Evolutionary conservation across 2,113 vertebrate genomes (phyloP).

Genomic region (Bubo bubo): DNA sequence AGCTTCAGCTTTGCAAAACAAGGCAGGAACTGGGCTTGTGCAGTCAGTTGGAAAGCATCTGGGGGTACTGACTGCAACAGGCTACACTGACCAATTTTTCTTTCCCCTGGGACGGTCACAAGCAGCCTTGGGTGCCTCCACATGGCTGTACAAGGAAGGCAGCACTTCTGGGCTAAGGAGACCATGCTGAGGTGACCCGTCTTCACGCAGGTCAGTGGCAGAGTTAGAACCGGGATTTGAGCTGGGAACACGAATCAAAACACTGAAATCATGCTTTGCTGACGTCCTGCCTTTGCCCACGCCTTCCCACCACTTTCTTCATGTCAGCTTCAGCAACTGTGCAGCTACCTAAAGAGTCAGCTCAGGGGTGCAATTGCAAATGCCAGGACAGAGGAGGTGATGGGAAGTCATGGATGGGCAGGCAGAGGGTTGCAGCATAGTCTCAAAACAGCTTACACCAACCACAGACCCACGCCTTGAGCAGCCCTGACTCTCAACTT

Average conservation of each 20-base stretch:
- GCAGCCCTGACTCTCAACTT: not conserved
- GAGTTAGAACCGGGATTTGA: not conserved
- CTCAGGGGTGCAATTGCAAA: not conserved
- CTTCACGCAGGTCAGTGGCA: not conserved
- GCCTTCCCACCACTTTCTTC: not conserved
- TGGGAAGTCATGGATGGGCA: not conserved
- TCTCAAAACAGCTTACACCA: not conserved
- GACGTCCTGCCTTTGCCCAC: accelerated
- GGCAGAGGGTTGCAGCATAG: not conserved
- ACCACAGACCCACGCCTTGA: not conserved
- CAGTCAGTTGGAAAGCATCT: not conserved
- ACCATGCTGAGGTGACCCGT: not conserved
- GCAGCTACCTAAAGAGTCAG: not conserved
- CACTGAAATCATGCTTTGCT: not conserved
- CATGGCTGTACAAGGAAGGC: not conserved
- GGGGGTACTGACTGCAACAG: accelerated
- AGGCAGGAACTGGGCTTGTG: not conserved
- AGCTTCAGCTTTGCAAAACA: not conserved
- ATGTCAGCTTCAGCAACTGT: not conserved
- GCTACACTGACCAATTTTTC: not conserved
- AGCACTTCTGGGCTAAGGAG: not conserved
- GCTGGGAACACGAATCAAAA: not conserved
- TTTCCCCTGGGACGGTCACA: not conserved
- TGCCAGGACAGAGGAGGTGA: not conserved
- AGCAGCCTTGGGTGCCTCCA: not conserved